Evolutionary conservation across 1,140 invertebrate species (phyloP), one percentile per base, ranked within the genome.

Genomic region (Zaprionus ghesquierei): DNA sequence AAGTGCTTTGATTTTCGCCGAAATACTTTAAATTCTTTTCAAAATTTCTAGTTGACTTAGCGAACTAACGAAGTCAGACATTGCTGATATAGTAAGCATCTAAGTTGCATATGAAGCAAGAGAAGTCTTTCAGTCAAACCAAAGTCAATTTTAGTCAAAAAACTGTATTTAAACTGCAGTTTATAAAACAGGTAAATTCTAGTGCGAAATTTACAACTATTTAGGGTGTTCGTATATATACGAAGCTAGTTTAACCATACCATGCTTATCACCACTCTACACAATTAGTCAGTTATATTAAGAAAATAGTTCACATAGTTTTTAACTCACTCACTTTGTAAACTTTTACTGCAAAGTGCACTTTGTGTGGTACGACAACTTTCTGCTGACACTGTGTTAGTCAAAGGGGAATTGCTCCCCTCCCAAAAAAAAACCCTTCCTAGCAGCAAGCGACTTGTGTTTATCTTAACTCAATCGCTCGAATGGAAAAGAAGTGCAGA

Each of bases 401-500:
- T 18, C 5, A 25, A 15, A 15, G 35, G 13, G 35, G 35, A n/a
- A n/a, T n/a, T n/a, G 33, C 33, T 35, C 33, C 18, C 41, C 41
- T 62, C 12, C 38, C 22, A n/a, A n/a, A n/a, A n/a, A n/a, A n/a
- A n/a, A n/a, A n/a, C n/a, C n/a, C 35, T 6, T 29, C 6, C 4
- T 29, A 1, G 3, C 27, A n/a, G n/a, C 22, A 3, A 27, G 10
- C 41, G 29, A 59, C 55, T 68, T 66, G 5, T 59, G 55, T 72
- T 72, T 72, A 72, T 72, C 69, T 69, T 61, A 73, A 69, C 70
- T 61, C 50, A 69, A 74, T 69, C 55, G 51, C 33, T 22, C 20
- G 53, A 54, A 35, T 50, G 38, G 20, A 35, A 65, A 51, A 33
- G 22, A 62, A 61, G 56, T 54, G 55, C 69, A 61, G 64, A 68